A percentile compares a stretch with the other conserved stretches of the same genome.
These are phyloP conservation scores for Eilema caniola DNA, from an alignment of 2,888 invertebrate species.

Conservation along the genomic window DNA sequence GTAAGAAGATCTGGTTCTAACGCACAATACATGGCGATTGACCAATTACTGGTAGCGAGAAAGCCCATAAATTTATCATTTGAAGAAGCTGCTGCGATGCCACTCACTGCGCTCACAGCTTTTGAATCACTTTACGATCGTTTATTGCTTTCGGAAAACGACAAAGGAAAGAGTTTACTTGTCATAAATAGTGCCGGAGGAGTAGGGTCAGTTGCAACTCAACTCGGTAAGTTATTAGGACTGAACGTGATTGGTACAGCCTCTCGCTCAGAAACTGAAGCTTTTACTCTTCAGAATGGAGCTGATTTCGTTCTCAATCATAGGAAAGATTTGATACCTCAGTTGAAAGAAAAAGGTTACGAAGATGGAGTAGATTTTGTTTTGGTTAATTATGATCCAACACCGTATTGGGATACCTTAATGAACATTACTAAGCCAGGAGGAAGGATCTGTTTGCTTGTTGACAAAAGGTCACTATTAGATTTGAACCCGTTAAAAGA, in stretches of 20 bases:
- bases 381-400: conserved; percentile 78
- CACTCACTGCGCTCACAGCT: conserved; percentile 75
- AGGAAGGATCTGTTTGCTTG: conserved; percentile 77
- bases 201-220: conserved; percentile 77
- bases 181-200: conserved; percentile 81
- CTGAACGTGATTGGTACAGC: conserved; percentile 79
- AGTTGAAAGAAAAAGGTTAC: conserved; percentile 68
- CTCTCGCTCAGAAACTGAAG: conserved; percentile 69
- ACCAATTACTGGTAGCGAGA: conserved; percentile 68
- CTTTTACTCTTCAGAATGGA: conserved; percentile 68
- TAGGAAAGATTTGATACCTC: conserved; percentile 66
- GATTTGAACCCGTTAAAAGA: conserved; percentile 72
- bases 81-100: conserved; percentile 81
- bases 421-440: conserved; percentile 75
- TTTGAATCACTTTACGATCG: conserved; percentile 75
- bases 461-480: conserved; percentile 73
- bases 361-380: conserved; percentile 74
- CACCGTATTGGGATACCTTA: conserved; percentile 76
- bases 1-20: conserved; percentile 72
- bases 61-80: conserved; percentile 76
- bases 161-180: conserved; percentile 72
- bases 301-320: conserved; percentile 75
- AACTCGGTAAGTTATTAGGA: conserved; percentile 72
- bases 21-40: conserved; percentile 74
- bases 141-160: conserved; percentile 69